Evolutionary conservation across 2,113 vertebrate species (phyloP).

Genomic region (Mandrillus leucophaeus): DNA sequence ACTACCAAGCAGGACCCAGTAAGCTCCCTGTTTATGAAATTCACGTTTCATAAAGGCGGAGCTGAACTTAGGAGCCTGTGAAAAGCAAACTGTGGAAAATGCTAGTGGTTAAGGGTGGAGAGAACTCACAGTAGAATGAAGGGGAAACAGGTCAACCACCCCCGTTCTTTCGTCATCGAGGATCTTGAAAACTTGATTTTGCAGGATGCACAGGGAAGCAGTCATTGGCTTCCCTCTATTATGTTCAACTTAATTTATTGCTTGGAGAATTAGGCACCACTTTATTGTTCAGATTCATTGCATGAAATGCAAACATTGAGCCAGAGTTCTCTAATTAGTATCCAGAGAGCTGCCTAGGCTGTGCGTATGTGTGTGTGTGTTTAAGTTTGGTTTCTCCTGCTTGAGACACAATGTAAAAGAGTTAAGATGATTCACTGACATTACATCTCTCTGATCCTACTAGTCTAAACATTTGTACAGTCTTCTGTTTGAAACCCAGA

Average conservation of each 20-base stretch:
- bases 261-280: conserved; percentile 45
- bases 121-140: conserved; percentile 5
- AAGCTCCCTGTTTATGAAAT: background rate
- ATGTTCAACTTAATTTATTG: conserved; percentile 34
- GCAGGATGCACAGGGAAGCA: conserved; percentile 27
- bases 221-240: background rate
- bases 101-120: conserved; percentile 18
- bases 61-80: background rate
- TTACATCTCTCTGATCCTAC: conserved; percentile 52
- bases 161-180: background rate
- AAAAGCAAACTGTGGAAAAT: conserved; percentile 33
- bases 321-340: conserved; percentile 75
- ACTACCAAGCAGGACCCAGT: background rate
- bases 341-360: conserved; percentile 59
- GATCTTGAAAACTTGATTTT: background rate
- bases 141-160: background rate
- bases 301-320: conserved; percentile 72
- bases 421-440: conserved; percentile 75
- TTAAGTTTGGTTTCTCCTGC: conserved; percentile 37
- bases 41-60: conserved; percentile 8
- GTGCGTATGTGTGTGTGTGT: conserved; percentile 45
- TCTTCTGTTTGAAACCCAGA: conserved; percentile 19
- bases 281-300: conserved; percentile 72
- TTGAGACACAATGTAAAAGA: conserved; percentile 70
- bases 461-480: conserved; percentile 67